Conservation (phyloP, 2,113 vertebrate genomes). For the Alouatta palliata region DNA sequence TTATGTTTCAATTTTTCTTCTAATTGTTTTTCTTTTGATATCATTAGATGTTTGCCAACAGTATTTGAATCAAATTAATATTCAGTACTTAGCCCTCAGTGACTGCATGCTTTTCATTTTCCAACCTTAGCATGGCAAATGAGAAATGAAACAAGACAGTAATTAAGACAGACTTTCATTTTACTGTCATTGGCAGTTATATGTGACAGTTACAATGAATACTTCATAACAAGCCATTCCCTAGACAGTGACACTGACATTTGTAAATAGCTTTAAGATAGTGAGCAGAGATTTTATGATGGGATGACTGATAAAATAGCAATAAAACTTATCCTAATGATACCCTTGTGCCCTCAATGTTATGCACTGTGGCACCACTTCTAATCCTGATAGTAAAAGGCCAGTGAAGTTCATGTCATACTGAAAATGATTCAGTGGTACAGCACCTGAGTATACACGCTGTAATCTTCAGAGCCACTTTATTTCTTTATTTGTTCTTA, state of each 20-base stretch:
- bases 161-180: slow-evolving; percentile 67
- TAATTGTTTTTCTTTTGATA: background rate
- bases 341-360: background rate
- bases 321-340: slow-evolving; percentile 41
- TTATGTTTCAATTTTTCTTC: background rate
- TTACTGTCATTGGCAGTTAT: slow-evolving; percentile 49
- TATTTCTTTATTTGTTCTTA: background rate
- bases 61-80: background rate
- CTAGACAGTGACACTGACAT: slow-evolving; percentile 16
- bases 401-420: background rate
- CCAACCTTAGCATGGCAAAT: background rate
- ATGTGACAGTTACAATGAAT: slow-evolving; percentile 51
- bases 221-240: slow-evolving; percentile 47
- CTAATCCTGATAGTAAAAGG: background rate
- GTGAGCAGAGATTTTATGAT: slow-evolving; percentile 28
- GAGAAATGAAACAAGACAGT: slow-evolving; percentile 50
- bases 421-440: background rate
- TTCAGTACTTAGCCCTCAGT: background rate
- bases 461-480: background rate
- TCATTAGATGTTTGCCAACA: background rate
- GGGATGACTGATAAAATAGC: slow-evolving; percentile 26
- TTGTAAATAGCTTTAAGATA: slow-evolving; percentile 61
- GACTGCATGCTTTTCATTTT: background rate
- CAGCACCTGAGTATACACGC: background rate
- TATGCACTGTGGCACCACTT: background rate